Percentiles rank a stretch among this genome's conserved stretches.
phyloP scores from a whole-genome alignment of 2,113 vertebrate genomes.

The Rhineura floridana region DNA sequence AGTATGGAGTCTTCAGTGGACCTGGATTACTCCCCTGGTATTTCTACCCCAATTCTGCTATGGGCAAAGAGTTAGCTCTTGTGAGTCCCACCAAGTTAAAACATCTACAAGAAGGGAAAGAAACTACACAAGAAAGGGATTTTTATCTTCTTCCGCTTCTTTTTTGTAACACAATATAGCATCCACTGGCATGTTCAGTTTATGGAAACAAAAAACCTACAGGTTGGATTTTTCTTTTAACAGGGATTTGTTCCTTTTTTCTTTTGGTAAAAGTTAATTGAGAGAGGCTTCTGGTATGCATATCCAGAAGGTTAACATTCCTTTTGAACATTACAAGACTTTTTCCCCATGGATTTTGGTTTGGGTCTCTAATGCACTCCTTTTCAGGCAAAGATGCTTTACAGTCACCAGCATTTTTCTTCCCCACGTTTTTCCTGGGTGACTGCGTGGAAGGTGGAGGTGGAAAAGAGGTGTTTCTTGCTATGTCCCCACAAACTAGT shows the following conservation, averaged over 20 bases:
- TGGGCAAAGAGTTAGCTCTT: not conserved
- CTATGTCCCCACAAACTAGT: not conserved
- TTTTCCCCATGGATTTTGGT: not conserved
- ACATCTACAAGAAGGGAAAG: not conserved
- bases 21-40: not conserved
- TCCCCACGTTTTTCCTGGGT: not conserved
- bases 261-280: not conserved
- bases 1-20: not conserved
- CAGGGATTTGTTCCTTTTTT: no score
- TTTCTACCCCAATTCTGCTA: not conserved
- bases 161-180: no score
- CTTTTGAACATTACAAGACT: not conserved
- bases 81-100: not conserved
- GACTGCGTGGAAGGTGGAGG: not conserved
- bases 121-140: not conserved
- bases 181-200: no score
- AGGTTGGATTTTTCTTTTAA: not conserved
- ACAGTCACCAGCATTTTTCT: not conserved
- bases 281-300: not conserved
- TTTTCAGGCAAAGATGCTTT: not conserved
- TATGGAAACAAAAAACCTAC: no score
- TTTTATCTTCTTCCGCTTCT: no score
- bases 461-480: not conserved
- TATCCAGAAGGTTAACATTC: not conserved
- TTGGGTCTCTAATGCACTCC: not conserved